Evolutionary conservation across 2,113 vertebrate species (phyloP), one percentile per base, ranked within the genome.

Genomic region (Dryoscopus gambensis): DNA sequence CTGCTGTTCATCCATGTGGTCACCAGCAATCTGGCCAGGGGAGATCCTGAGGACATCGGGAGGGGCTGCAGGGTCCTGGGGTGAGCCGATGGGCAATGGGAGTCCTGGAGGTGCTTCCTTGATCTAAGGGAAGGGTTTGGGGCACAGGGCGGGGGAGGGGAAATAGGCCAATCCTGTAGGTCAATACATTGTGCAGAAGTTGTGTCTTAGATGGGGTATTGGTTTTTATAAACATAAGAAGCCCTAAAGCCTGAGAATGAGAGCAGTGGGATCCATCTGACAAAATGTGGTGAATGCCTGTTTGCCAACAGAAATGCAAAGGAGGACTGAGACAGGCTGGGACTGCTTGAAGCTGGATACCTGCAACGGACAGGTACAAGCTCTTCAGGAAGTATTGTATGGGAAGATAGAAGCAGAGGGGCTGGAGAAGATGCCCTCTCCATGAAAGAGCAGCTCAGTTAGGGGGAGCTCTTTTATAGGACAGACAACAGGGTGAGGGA

Each of bases 61-160:
- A 79, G 6, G 24, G n/a, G 15, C 47, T 75, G 14, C 37, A 62
- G 15, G 3, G 21, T 18, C 18, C 23, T 50, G 44, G 11, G 10
- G 8, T 49, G 7, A 68, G 11, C 11, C 49, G 42, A 33, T 23
- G 27, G 30, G 23, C 39, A 71, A 14, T 35, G 50, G 46, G 15
- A 84, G 7, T 3, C 11, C n/a, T 44, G 19, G 3, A 53, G 10
- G 18, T 6, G 1, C 59, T 80, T 57, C 4, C n/a, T 47, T 53
- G n/a, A 56, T 30, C 13, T n/a, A 56, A 60, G 22, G 13, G 20
- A 60, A 73, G 44, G 3, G 3, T 37, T 50, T 55, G 15, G 39
- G 24, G 10, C 6, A 27, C 10, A 14, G 15, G 11, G 6, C 25
- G 4, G 37, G 5, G 1, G 13, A 25, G 14, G 9, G 15, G 10